phyloP scores from a whole-genome alignment of 2,888 invertebrate genomes.

The Apotomis betuletana region DNA sequence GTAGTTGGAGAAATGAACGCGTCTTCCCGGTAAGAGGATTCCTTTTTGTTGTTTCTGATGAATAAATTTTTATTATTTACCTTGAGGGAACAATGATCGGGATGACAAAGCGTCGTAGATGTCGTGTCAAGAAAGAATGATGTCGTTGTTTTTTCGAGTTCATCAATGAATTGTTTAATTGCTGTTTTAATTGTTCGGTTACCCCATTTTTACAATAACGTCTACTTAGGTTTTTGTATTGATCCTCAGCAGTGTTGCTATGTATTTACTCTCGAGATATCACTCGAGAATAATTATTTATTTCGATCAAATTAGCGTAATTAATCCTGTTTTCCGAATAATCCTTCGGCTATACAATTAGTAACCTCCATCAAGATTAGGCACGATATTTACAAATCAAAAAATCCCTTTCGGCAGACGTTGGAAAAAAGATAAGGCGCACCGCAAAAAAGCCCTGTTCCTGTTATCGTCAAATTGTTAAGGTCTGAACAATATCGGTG shows the following conservation, averaged over 20 bases:
- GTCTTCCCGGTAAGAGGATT: conserved; percentile 67
- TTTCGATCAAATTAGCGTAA: background rate
- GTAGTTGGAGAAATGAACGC: conserved; percentile 63
- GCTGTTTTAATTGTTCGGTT: conserved; percentile 19
- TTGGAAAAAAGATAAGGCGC: conserved; percentile 34
- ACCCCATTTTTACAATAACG: background rate
- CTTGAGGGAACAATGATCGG: conserved; percentile 54
- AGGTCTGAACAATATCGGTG: conserved; percentile 68
- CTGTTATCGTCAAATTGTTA: conserved; percentile 56
- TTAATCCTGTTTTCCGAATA: background rate
- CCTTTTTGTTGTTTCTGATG: conserved; percentile 68
- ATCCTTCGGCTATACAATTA: conserved; percentile 26
- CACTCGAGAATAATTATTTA: background rate
- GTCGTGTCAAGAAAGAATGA: conserved; percentile 38
- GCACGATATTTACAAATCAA: conserved; percentile 37
- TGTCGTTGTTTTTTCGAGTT: conserved; percentile 29
- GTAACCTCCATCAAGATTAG: conserved; percentile 27
- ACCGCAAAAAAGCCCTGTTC: conserved; percentile 31
- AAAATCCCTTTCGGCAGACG: conserved; percentile 36
- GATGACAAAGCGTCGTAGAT: conserved; percentile 49
- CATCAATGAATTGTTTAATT: conserved; percentile 33
- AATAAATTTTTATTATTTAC: conserved; percentile 67
- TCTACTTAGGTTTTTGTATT: background rate
- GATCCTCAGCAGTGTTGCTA: background rate
- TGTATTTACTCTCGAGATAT: background rate